Base-by-base conservation (phyloP, 1,140 invertebrate genomes). In the Ooceraea biroi region DNA sequence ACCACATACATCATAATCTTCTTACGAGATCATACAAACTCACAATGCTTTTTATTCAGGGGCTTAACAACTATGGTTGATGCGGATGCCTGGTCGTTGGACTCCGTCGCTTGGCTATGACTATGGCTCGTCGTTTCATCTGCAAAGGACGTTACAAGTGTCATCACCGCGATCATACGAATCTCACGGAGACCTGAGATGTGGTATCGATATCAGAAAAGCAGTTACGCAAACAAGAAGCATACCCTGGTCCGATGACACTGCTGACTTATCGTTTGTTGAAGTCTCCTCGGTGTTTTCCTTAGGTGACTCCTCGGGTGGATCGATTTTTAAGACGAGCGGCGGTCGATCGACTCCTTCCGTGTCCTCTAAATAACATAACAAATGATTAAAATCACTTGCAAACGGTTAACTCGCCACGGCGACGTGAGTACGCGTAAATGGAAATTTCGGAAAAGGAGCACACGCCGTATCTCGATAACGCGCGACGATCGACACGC, bases 311-410 rank as follows among this genome's bases (percentile, higher is more conserved):
- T 93, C 92, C 12, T 91, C 91, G 5, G 92, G 91, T 1, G 91
- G 91, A 55, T 93, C 91, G n/a, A 92, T 85, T 52, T 94, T 93
- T 89, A 94, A 91, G 8, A 90, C 87, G 66, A 90, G 86, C 22
- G 87, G 82, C 12, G 92, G 90, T 60, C 83, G 87, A 76, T 91
- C 91, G 11, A 60, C 84, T 57, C 89, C 89, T 48, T 94, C 92
- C 60, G 77, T 74, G 72, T 66, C 91, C 80, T 92, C 92, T 94
- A 88, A 22, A 82, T 27, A 83, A 89, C 44, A 87, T 84, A 85
- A n/a, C 44, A 87, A 89, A 90, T 22, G 44, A 84, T 85, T 86
- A 82, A 84, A 84, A 87, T 52, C 36, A 85, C 69, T 44, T 58
- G 69, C 63, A 74, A 65, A 78, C n/a, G 63, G 27, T 86, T 83